Percentiles rank a stretch among this genome's conserved stretches.
These are phyloP conservation scores for Phocoena phocoena DNA, from an alignment of 2,113 vertebrate genomes.

Conservation along the genomic window DNA sequence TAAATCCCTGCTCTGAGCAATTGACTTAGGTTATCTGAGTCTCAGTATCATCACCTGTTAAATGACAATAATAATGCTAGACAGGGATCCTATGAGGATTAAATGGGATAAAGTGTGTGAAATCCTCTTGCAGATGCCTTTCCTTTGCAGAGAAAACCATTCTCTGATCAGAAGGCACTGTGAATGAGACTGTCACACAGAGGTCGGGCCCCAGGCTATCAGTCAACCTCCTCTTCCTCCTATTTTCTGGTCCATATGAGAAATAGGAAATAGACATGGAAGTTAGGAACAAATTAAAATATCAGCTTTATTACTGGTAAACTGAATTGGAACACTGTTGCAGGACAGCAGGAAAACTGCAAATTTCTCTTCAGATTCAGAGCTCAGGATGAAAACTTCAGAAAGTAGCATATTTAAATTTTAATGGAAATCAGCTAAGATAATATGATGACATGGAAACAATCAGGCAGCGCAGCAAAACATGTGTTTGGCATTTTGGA, in stretches of 20 bases:
- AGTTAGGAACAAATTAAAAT: neutral
- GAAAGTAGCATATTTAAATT: neutral
- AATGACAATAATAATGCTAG: slow-evolving; percentile 7
- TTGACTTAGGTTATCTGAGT: neutral
- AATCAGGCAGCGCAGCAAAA: neutral
- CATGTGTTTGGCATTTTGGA: neutral
- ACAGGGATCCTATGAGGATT: neutral
- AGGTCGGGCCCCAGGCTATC: neutral
- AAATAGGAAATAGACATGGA: neutral
- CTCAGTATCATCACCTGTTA: slow-evolving; percentile 3
- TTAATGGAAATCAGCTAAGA: neutral
- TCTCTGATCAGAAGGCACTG: neutral
- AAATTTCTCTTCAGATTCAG: neutral
- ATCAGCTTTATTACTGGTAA: neutral
- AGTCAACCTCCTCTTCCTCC: neutral
- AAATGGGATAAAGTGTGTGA: neutral
- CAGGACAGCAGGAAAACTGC: neutral
- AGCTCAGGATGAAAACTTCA: neutral
- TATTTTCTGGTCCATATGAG: neutral
- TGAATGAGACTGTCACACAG: neutral
- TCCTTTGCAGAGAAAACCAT: neutral
- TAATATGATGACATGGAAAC: neutral
- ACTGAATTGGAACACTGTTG: neutral
- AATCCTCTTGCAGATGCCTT: neutral
- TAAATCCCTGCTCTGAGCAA: neutral